Evolutionary conservation across 2,113 vertebrate genomes (phyloP).

Genomic region (Scopus umbretta): DNA sequence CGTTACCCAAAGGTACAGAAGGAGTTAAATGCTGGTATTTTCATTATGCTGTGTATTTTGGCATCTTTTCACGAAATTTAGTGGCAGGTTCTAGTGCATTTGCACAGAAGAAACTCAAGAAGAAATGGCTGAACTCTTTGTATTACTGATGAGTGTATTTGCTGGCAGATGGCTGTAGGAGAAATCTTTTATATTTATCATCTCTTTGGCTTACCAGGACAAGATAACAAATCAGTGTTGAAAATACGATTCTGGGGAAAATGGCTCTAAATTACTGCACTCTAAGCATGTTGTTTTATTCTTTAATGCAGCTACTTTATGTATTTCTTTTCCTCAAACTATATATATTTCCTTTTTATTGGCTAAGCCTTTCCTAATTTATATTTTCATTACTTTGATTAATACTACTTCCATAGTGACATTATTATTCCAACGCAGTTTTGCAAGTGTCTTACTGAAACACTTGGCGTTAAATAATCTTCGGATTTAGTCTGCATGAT

Average conservation of each 20-base stretch:
- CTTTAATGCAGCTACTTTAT: not conserved
- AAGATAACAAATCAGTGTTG: not conserved
- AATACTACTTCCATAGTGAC: not conserved
- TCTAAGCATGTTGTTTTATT: not conserved
- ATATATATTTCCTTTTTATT: conserved; percentile 29
- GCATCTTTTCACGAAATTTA: accelerated
- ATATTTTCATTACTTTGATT: conserved; percentile 37
- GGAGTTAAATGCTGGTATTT: accelerated
- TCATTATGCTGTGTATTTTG: accelerated
- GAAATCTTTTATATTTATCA: not conserved
- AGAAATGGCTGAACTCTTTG: not conserved
- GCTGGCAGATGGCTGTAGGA: not conserved
- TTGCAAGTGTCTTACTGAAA: not conserved
- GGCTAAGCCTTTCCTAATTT: conserved; percentile 16
- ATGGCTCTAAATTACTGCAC: not conserved
- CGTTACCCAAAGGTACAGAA: accelerated
- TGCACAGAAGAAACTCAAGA: not conserved
- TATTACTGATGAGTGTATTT: accelerated
- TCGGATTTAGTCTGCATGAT: not conserved
- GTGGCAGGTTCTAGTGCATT: accelerated
- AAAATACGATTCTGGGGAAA: not conserved
- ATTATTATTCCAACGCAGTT: not conserved
- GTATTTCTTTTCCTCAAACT: not conserved
- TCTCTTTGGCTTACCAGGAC: not conserved
- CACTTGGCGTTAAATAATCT: not conserved